A percentile compares a stretch with the other conserved stretches of the same genome.
Evolutionary conservation across 64 coral and sea anemone species (phyloP).

Genomic region (Trachythela sp.): DNA sequence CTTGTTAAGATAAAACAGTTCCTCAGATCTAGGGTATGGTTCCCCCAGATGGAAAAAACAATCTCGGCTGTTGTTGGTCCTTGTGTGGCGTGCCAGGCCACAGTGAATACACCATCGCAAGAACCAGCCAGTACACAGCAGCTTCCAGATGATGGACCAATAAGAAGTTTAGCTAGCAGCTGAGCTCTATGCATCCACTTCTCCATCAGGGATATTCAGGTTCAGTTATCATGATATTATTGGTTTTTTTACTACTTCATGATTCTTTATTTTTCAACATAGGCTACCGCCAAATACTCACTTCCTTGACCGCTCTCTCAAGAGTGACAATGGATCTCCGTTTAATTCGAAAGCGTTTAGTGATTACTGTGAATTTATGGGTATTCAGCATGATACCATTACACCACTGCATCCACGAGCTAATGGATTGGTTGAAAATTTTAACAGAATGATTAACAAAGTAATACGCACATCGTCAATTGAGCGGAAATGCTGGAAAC

Average conservation of each 20-base stretch:
- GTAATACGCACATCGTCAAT: not conserved
- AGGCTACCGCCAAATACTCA: not conserved
- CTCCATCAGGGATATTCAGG: not conserved
- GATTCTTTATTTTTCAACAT: too few relatives aligned
- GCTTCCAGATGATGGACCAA: not conserved
- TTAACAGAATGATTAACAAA: constrained; percentile 11
- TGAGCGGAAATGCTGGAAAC: constrained; percentile 17
- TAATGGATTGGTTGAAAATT: not conserved
- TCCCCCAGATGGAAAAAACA: not conserved
- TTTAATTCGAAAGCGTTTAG: not conserved
- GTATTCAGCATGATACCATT: not conserved
- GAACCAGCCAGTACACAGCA: not conserved
- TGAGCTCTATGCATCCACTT: not conserved
- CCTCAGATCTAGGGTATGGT: not conserved
- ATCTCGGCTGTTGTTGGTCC: not conserved
- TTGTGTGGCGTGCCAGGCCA: not conserved
- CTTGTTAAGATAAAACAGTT: constrained; percentile 10
- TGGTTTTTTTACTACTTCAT: too few relatives aligned
- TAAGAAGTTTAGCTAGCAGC: not conserved
- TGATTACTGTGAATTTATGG: not conserved
- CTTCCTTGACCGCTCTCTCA: not conserved
- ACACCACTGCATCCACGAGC: not conserved
- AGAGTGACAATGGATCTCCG: not conserved
- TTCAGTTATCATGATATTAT: not conserved
- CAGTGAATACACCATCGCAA: not conserved